Conservation (phyloP, 2,113 vertebrate species). For the Aspidoscelis tigris region DNA sequence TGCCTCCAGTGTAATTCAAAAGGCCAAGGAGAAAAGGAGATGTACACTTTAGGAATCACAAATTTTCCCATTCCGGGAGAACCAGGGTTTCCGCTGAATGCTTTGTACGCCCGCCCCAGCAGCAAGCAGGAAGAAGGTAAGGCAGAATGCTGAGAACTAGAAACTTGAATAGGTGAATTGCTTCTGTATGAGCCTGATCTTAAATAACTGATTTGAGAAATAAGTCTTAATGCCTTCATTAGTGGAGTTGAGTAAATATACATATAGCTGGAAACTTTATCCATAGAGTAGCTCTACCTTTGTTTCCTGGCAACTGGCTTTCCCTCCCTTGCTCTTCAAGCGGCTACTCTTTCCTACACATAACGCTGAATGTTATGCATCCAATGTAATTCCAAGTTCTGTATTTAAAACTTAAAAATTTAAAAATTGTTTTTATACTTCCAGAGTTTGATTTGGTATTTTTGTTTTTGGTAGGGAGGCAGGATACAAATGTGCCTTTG, state of each 20-base stretch:
- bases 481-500: too few relatives aligned
- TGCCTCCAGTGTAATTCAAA: constrained; percentile 91
- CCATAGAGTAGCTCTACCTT: too few relatives aligned
- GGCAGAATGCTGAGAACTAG: constrained; percentile 10
- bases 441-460: too few relatives aligned
- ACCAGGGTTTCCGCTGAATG: constrained; percentile 97
- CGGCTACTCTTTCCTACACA: neutral
- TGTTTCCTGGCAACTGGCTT: neutral
- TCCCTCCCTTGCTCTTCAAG: neutral
- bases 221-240: neutral
- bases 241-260: neutral
- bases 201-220: neutral
- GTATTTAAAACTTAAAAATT: too few relatives aligned
- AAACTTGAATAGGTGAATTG: neutral
- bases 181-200: neutral
- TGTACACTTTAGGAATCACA: constrained; percentile 97
- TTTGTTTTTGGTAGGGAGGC: too few relatives aligned
- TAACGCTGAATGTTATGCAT: too few relatives aligned
- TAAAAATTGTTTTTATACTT: too few relatives aligned
- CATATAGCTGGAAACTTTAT: neutral
- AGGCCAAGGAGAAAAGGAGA: constrained; percentile 97
- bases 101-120: constrained; percentile 88
- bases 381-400: too few relatives aligned
- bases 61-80: constrained; percentile 98
- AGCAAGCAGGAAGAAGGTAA: constrained; percentile 86